These are phyloP conservation scores for Myotis yumanensis DNA, from an alignment of 2,113 vertebrate genomes.

Conservation along the genomic window DNA sequence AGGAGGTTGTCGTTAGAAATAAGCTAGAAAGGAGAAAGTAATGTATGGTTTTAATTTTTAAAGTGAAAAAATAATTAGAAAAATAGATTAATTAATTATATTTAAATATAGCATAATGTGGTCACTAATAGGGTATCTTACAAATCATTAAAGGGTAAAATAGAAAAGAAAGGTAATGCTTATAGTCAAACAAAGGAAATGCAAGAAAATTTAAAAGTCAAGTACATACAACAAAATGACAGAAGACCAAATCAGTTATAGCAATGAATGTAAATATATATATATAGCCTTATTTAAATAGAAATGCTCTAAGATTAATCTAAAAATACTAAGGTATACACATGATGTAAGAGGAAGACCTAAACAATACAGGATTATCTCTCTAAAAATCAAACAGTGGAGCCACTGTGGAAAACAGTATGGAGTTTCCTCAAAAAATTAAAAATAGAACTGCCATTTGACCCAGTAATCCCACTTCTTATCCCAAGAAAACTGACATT, in stretches of 20 bases:
- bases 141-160: not conserved
- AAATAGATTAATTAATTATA: slow-evolving; percentile 22
- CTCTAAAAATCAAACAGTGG: not conserved
- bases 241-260: not conserved
- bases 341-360: not conserved
- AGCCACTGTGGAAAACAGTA: too few relatives aligned
- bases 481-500: too few relatives aligned
- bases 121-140: not conserved
- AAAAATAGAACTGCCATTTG: too few relatives aligned
- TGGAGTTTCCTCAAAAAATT: too few relatives aligned
- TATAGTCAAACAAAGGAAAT: not conserved
- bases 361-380: not conserved
- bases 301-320: not conserved
- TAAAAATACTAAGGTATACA: not conserved
- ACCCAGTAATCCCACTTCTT: too few relatives aligned
- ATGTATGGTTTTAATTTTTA: not conserved
- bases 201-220: not conserved
- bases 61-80: not conserved
- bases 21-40: not conserved
- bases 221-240: not conserved
- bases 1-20: not conserved
- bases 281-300: not conserved
- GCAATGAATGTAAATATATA: not conserved
- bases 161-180: not conserved
- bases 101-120: not conserved